These are phyloP conservation scores for Drosophila parvula DNA, from an alignment of 1,140 invertebrate species.

Conservation along the genomic window DNA sequence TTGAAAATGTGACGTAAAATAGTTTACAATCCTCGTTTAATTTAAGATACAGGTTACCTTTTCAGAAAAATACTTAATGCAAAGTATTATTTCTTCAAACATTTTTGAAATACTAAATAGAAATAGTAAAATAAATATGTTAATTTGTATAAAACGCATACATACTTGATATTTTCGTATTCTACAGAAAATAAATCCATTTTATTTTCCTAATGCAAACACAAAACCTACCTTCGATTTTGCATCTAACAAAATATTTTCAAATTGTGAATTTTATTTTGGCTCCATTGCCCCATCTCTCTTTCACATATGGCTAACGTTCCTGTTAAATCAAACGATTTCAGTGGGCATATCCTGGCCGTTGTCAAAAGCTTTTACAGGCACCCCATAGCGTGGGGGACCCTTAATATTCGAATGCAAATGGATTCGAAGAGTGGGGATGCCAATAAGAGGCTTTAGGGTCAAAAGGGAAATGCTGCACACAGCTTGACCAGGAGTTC, in stretches of 20 bases:
- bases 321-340: neutral
- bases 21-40: too few species aligned
- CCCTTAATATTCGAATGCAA: conserved; percentile 1
- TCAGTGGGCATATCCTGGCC: conserved; percentile 4
- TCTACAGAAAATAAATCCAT: neutral
- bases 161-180: too few species aligned
- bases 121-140: too few species aligned
- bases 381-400: neutral
- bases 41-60: too few species aligned
- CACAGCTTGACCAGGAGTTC: conserved; percentile 8
- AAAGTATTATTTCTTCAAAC: too few species aligned
- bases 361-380: conserved; percentile 5
- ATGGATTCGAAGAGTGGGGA: conserved; percentile 12
- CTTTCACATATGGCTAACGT: neutral
- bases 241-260: neutral
- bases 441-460: conserved; percentile 33
- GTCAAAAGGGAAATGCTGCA: conserved; percentile 13
- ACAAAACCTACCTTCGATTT: neutral
- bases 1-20: too few species aligned
- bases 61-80: too few species aligned
- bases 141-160: too few species aligned
- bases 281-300: neutral
- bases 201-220: neutral
- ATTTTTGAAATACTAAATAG: too few species aligned
- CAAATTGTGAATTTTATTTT: neutral